A percentile compares a stretch with the other conserved stretches of the same genome.
Evolutionary conservation across 1,140 invertebrate species (phyloP).

Genomic region (Drosophila elegans): DNA sequence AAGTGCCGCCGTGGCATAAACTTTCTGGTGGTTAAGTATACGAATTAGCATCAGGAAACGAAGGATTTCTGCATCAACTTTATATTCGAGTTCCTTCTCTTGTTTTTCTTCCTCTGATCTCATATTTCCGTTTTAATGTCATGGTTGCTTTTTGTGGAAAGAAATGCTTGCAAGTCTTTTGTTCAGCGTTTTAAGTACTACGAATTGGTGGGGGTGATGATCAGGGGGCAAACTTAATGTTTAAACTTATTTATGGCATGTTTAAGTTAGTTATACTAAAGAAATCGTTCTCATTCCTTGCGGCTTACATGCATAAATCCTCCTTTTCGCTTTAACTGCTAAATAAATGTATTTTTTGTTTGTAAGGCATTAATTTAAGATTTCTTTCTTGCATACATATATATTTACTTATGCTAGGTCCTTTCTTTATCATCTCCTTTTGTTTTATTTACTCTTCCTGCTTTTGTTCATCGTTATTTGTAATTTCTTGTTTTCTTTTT

Average conservation of each 20-base stretch:
- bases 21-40: conserved; percentile 62
- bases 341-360: conserved; percentile 72
- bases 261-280: conserved; percentile 82
- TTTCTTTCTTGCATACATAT: conserved; percentile 35
- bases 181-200: conserved; percentile 72
- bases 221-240: conserved; percentile 58
- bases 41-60: conserved; percentile 65
- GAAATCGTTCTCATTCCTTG: conserved; percentile 52
- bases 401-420: conserved; percentile 53
- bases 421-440: conserved; percentile 2
- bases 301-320: conserved; percentile 46
- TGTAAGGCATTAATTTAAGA: conserved; percentile 80
- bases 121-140: conserved; percentile 16
- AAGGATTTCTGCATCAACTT: conserved; percentile 35
- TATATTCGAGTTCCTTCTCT: conserved; percentile 36
- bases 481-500: conserved; percentile 5
- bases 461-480: conserved; percentile 12
- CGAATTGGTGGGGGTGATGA: conserved; percentile 26
- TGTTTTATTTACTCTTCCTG: conserved; percentile 10
- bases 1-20: conserved; percentile 17
- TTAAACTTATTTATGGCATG: conserved; percentile 80
- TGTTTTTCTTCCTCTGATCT: not conserved
- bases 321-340: conserved; percentile 56
- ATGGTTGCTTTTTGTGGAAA: conserved; percentile 27
- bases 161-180: conserved; percentile 69